Conservation (phyloP, 35 echinoderm and acorn worm genomes). For the Apostichopus parvimensis region DNA sequence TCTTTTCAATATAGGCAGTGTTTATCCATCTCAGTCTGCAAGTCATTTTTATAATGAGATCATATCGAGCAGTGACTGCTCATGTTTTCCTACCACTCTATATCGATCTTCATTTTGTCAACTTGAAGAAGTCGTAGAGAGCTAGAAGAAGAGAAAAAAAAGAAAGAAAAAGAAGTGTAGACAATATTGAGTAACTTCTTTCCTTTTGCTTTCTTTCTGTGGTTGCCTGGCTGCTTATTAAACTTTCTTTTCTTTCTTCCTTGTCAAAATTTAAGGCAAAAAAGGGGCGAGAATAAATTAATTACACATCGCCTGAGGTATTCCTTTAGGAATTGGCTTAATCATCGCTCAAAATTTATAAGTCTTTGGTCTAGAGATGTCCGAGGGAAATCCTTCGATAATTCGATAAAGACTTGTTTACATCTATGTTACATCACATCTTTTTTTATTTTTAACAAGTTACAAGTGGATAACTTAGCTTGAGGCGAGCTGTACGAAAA, state of each 20-base stretch:
- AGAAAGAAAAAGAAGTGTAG: not conserved
- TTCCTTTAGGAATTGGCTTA: slow-evolving; percentile 2
- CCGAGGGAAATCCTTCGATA: not conserved
- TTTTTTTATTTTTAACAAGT: not conserved
- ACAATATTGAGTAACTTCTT: not conserved
- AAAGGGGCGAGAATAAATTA: slow-evolving; percentile 5
- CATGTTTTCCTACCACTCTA: not conserved
- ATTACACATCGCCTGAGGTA: slow-evolving; percentile 12
- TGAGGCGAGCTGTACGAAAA: not conserved
- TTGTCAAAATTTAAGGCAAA: not conserved
- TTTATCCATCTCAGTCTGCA: not conserved
- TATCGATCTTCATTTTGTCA: not conserved
- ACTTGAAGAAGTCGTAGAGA: not conserved
- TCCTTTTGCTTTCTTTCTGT: too few species aligned
- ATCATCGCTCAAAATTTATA: not conserved
- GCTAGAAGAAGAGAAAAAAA: not conserved
- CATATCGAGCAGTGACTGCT: not conserved
- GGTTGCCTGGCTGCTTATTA: too few species aligned
- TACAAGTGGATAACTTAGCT: slow-evolving; percentile 4
- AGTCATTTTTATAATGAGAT: not conserved
- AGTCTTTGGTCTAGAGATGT: not conserved
- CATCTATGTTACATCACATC: not conserved
- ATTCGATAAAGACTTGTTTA: slow-evolving; percentile 19
- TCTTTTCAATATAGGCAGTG: not conserved
- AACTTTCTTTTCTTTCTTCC: not conserved